A percentile compares a stretch with the other conserved stretches of the same genome.
Evolutionary conservation across 2,113 vertebrate species (phyloP).

Genomic region (Puntigrus tetrazona): DNA sequence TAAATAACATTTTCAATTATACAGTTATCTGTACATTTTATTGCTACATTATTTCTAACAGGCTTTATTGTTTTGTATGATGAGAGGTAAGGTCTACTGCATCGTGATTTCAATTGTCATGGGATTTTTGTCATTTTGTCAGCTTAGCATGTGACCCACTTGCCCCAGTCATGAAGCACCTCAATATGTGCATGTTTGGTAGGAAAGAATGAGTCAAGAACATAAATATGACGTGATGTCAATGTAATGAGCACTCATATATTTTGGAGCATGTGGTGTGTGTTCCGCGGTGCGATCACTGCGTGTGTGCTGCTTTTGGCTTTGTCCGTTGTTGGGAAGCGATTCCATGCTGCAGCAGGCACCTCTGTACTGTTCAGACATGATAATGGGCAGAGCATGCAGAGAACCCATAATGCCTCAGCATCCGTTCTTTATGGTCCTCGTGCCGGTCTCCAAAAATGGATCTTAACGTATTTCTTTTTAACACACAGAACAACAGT

Average conservation of each 20-base stretch:
- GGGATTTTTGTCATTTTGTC: background rate
- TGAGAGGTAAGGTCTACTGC: background rate
- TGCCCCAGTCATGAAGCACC: background rate
- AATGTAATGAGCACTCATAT: background rate
- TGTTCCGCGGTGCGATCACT: constrained; percentile 47
- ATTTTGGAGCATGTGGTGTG: constrained; percentile 53
- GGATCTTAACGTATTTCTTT: constrained; percentile 71
- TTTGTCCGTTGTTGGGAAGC: constrained; percentile 64
- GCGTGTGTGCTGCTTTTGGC: constrained; percentile 60
- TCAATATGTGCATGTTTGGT: background rate
- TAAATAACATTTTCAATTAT: background rate
- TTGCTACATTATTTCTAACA: background rate
- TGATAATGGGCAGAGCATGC: constrained; percentile 82
- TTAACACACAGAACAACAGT: background rate
- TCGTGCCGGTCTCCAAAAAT: constrained; percentile 84
- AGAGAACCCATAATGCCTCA: constrained; percentile 84
- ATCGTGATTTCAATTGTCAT: background rate
- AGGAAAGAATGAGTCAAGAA: constrained; percentile 51
- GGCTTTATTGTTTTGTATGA: background rate
- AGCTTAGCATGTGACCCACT: background rate
- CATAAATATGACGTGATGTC: constrained; percentile 23
- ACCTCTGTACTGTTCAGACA: constrained; percentile 70
- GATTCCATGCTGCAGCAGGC: constrained; percentile 77
- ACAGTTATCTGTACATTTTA: background rate
- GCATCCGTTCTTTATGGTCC: constrained; percentile 75